Conservation (phyloP, 1,140 invertebrate genomes). For the Neodiprion pinetum region DNA sequence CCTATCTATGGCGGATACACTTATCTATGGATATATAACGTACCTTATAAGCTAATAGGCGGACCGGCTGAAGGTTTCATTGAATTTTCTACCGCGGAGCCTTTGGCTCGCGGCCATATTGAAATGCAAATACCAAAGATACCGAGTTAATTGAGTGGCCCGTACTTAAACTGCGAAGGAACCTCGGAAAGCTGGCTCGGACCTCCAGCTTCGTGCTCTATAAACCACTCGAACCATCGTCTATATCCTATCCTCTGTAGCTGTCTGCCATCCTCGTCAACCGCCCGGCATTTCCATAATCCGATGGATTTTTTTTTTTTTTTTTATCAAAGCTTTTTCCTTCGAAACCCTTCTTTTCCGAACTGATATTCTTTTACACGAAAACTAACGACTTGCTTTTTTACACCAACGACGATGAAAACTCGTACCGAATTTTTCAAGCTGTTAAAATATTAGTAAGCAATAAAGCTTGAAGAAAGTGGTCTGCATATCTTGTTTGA, state of each 20-base stretch:
- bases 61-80: not conserved
- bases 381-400: not conserved
- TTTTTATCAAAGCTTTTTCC: not conserved
- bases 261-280: not conserved
- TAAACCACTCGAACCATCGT: not conserved
- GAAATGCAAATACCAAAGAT: constrained; percentile 49
- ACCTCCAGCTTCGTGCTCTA: not conserved
- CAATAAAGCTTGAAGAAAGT: no score
- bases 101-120: constrained; percentile 37
- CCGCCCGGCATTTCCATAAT: not conserved
- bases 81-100: constrained; percentile 1
- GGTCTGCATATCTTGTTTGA: no score
- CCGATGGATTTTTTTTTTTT: not conserved
- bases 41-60: not conserved
- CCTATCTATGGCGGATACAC: no score
- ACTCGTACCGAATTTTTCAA: no score
- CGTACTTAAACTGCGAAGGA: constrained; percentile 23
- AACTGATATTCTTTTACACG: not conserved
- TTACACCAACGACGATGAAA: no score
- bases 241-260: not conserved
- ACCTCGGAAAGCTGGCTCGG: not conserved
- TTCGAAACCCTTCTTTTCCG: not conserved
- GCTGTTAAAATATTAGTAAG: no score
- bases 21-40: not conserved
- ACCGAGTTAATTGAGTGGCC: constrained; percentile 50